Base-by-base conservation (phyloP, 1,140 invertebrate species). In the Manduca sexta region DNA sequence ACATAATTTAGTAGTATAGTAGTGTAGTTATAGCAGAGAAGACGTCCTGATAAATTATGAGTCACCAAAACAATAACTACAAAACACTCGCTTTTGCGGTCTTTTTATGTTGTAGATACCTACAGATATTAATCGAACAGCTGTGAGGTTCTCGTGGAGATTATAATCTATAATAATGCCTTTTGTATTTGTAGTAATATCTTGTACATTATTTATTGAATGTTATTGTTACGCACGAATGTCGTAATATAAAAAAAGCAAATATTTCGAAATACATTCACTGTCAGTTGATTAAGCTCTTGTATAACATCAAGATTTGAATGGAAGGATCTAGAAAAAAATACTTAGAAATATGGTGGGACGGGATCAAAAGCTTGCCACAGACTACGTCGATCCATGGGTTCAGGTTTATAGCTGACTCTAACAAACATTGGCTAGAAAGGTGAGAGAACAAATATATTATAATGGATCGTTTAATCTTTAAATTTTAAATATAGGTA, bases 381-480 rank as follows among this genome's bases (percentile, higher is more conserved):
- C 55, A 77, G 18, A 77, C 74, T 3, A 84, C 88, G 0, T 89
- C 88, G 0, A 69, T 90, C 15, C 89, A 90, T 66, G 89, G 89
- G 6, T 87, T 88, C 21, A 76, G 76, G 40, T 89, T 88, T 54
- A 85, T 89, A 34, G 86, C 86, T 10, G 88, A 90, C 55, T 67
- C 76, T 12, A 81, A 88, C 56, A 80, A 84, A 55, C 82, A 82
- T 54, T 88, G 86, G 83, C 45, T 84, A 17, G 89, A 89, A 70
- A 84, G 87, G 86, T 86, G 64, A 53, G 38, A 41, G 30, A 8
- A 26, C 16, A 49, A 44, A 12, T 30, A 21, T 33, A 29, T n/a
- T 21, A 41, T 45, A 26, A 43, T 29, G 34, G 12, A 37, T 43
- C 5, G n/a, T 37, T 43, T n/a, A 0, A 35, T 26, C 4, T 26